phyloP scores from a whole-genome alignment of 2,797 vertebrate genomes.

The Poeciliopsis turneri region DNA sequence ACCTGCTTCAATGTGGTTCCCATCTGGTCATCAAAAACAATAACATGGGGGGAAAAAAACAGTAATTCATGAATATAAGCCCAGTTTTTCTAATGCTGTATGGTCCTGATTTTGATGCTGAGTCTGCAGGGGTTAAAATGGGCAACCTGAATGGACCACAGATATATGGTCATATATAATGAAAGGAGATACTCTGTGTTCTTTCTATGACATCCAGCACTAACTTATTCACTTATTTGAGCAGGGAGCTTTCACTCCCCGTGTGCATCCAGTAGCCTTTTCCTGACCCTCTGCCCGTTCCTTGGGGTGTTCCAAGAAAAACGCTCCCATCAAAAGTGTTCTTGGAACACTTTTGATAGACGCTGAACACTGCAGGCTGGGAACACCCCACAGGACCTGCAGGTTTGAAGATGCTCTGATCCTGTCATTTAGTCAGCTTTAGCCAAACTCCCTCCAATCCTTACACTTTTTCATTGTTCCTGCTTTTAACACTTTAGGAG shows the following conservation, averaged over 20 bases:
- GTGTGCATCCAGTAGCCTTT: background rate
- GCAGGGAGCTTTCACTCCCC: background rate
- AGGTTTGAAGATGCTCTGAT: background rate
- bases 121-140: background rate
- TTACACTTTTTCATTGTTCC: background rate
- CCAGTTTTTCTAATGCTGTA: background rate
- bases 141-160: background rate
- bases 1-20: background rate
- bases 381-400: background rate
- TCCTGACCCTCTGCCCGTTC: background rate
- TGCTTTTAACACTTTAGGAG: background rate
- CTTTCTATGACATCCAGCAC: background rate
- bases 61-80: background rate
- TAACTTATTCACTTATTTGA: background rate
- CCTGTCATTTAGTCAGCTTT: background rate
- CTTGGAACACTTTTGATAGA: background rate
- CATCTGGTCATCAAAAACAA: background rate
- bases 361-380: background rate
- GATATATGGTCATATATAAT: background rate
- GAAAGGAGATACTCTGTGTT: background rate
- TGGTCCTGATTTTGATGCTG: background rate
- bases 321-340: no score
- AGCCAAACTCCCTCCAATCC: background rate
- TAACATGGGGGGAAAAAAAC: background rate
- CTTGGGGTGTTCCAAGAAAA: background rate